These are phyloP conservation scores for Tetraodon nigroviridis DNA, from an alignment of 2,113 vertebrate genomes.

Conservation along the genomic window DNA sequence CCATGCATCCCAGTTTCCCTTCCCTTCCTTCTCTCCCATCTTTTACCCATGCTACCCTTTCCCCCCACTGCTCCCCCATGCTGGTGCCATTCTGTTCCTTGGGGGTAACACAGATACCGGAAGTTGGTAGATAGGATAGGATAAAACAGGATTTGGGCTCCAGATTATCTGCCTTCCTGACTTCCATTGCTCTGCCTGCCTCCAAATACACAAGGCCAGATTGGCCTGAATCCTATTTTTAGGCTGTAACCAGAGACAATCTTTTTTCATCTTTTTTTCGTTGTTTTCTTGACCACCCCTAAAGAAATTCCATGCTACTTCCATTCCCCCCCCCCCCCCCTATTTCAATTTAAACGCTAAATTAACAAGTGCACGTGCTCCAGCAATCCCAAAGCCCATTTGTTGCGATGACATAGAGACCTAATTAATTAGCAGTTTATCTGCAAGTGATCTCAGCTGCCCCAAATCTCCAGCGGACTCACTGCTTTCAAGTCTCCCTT, in stretches of 20 bases:
- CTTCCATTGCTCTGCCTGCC: constrained; percentile 38
- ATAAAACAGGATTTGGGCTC: constrained; percentile 73
- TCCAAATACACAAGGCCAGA: constrained; percentile 50
- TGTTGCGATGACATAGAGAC: constrained; percentile 36
- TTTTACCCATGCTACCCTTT: neutral
- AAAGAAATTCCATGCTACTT: constrained; percentile 1
- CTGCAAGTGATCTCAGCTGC: constrained; percentile 43
- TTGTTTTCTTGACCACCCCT: constrained; percentile 21
- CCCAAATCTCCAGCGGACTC: constrained; percentile 24
- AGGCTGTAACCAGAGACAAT: constrained; percentile 42
- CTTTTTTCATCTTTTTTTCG: constrained; percentile 11
- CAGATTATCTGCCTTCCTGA: constrained; percentile 69
- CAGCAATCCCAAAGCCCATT: constrained; percentile 29
- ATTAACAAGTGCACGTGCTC: constrained; percentile 32
- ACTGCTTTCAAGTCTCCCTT: constrained; percentile 19
- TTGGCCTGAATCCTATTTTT: constrained; percentile 60
- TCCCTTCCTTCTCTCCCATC: constrained; percentile 10
- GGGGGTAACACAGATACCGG: constrained; percentile 54
- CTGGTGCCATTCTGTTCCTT: constrained; percentile 56
- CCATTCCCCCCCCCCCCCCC: constrained; percentile 1
- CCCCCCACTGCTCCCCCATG: constrained; percentile 34
- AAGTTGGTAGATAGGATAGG: constrained; percentile 72
- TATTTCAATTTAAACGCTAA: constrained; percentile 23
- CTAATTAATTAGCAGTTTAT: constrained; percentile 56
- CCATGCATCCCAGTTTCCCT: constrained; percentile 15